These are phyloP conservation scores for Pangasianodon hypophthalmus DNA, from an alignment of 2,113 vertebrate genomes.

Conservation along the genomic window DNA sequence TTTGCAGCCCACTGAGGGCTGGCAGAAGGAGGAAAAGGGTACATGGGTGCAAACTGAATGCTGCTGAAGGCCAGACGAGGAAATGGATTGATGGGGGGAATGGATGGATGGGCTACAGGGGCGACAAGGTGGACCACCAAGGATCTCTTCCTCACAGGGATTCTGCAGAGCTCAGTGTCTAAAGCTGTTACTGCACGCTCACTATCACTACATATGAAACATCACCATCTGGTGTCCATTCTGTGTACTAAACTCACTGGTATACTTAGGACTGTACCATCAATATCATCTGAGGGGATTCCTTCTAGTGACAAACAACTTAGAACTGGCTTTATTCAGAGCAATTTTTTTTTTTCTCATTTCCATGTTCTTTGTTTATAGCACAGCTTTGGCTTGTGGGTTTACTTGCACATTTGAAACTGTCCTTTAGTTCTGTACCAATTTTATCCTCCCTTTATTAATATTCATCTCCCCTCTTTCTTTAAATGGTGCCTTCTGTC, in stretches of 20 bases:
- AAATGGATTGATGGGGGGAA: background rate
- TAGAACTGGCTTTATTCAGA: constrained; percentile 25
- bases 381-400: constrained; percentile 31
- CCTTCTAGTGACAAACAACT: background rate
- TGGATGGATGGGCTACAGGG: background rate
- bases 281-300: background rate
- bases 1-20: constrained; percentile 38
- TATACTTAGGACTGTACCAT: constrained; percentile 26
- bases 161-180: constrained; percentile 32
- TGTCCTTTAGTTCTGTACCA: background rate
- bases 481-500: constrained; percentile 58
- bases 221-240: constrained; percentile 46
- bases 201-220: constrained; percentile 32
- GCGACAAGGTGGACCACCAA: constrained; percentile 32
- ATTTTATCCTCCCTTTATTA: background rate
- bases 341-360: background rate
- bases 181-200: constrained; percentile 35
- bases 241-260: background rate
- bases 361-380: constrained; percentile 26
- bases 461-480: background rate
- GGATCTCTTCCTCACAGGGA: constrained; percentile 39
- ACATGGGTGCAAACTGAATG: constrained; percentile 4
- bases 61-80: constrained; percentile 21
- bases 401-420: constrained; percentile 23
- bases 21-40: background rate